A percentile compares a stretch with the other conserved stretches of the same genome.
These are phyloP conservation scores for Diuraphis noxia DNA, from an alignment of 1,140 invertebrate species.

Conservation along the genomic window DNA sequence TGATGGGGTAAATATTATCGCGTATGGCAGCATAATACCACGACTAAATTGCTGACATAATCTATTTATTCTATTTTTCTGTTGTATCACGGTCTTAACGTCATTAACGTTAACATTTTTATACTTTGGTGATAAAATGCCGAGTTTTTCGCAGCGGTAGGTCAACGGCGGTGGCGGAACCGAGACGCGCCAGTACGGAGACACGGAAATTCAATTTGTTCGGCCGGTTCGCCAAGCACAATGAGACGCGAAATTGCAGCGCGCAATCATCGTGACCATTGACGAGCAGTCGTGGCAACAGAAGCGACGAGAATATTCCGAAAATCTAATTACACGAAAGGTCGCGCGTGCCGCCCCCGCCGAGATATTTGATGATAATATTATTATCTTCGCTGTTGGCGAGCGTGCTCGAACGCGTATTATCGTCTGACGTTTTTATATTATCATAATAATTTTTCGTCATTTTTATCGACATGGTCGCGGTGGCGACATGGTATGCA, in stretches of 20 bases:
- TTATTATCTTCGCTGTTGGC: not conserved
- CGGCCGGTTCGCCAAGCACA: not conserved
- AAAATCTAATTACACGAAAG: constrained; percentile 34
- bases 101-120: too few species aligned
- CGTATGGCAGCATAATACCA: not conserved
- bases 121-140: not conserved
- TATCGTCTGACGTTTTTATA: not conserved
- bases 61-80: too few species aligned
- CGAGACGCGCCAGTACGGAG: not conserved
- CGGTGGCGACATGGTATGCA: too few species aligned
- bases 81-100: too few species aligned
- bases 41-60: too few species aligned
- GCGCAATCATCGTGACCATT: constrained; percentile 30
- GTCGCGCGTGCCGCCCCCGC: not conserved
- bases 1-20: too few species aligned
- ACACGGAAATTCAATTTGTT: constrained; percentile 11
- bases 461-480: too few species aligned
- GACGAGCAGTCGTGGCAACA: not conserved
- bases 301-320: not conserved
- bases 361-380: not conserved
- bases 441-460: too few species aligned
- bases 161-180: too few species aligned
- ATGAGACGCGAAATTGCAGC: constrained; percentile 21
- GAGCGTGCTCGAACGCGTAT: not conserved
- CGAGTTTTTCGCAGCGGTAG: not conserved